Percentiles rank a stretch among this genome's conserved stretches.
Evolutionary conservation across 2,113 vertebrate species (phyloP).

Genomic region (Aptenodytes patagonicus): DNA sequence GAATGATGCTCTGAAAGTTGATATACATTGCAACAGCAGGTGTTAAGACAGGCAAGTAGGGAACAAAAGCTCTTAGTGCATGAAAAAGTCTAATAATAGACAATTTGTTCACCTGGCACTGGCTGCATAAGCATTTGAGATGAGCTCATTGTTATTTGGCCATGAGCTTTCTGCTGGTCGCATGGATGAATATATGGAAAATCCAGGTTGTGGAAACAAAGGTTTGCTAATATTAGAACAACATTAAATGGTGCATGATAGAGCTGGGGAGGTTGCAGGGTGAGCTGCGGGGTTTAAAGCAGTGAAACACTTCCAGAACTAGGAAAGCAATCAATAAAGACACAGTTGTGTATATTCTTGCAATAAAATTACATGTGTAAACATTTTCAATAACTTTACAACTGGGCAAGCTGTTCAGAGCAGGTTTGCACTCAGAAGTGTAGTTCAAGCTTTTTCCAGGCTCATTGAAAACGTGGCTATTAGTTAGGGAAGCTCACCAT

Average conservation of each 20-base stretch:
- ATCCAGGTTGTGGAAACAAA: slow-evolving; percentile 64
- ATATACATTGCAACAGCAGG: slow-evolving; percentile 51
- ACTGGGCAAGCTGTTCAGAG: slow-evolving; percentile 28
- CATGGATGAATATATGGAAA: slow-evolving; percentile 35
- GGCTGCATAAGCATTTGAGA: slow-evolving; percentile 37
- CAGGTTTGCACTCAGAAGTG: background rate
- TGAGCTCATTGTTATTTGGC: slow-evolving; percentile 69
- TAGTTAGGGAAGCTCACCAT: background rate
- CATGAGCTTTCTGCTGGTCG: slow-evolving; percentile 28
- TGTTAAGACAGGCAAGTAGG: slow-evolving; percentile 55
- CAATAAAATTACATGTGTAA: slow-evolving; percentile 24
- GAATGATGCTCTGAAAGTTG: slow-evolving; percentile 52
- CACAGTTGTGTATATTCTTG: background rate
- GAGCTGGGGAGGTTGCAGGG: background rate
- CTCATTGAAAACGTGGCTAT: background rate
- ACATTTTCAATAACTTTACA: slow-evolving; percentile 18
- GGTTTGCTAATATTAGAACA: slow-evolving; percentile 66
- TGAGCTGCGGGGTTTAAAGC: background rate
- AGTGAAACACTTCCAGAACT: background rate
- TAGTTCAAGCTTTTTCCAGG: background rate
- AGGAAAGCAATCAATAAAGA: slow-evolving; percentile 12
- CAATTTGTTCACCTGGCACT: slow-evolving; percentile 65
- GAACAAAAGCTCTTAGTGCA: slow-evolving; percentile 60
- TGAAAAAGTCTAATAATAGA: slow-evolving; percentile 69
- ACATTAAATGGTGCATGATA: slow-evolving; percentile 19